Evolutionary conservation across 1,140 invertebrate genomes (phyloP).

Genomic region (Stratiolaelaps scimitus): DNA sequence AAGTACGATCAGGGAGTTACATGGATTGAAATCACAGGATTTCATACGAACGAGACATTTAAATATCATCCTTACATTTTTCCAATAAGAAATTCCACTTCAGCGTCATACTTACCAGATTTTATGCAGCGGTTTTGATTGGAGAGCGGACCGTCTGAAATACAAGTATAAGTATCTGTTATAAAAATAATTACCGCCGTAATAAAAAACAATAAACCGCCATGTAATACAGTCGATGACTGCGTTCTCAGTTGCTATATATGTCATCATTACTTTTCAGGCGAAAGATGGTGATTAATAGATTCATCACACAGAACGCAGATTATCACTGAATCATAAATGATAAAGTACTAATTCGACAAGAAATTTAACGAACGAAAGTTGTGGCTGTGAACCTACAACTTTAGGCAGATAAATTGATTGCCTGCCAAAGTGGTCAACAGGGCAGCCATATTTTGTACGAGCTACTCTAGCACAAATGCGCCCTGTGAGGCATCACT

Average conservation of each 20-base stretch:
- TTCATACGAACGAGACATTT: conserved; percentile 28
- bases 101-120: not conserved
- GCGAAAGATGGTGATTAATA: conserved; percentile 27
- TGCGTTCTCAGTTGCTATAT: conserved; percentile 21
- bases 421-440: conserved; percentile 3
- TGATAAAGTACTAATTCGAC: too few relatives aligned
- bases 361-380: not conserved
- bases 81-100: not conserved
- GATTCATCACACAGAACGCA: conserved; percentile 5
- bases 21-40: conserved; percentile 20
- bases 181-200: too few relatives aligned
- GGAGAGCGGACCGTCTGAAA: not conserved
- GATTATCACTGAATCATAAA: not conserved
- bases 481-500: conserved; percentile 19
- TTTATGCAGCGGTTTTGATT: not conserved
- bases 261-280: conserved; percentile 16
- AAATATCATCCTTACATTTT: not conserved
- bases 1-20: too few relatives aligned
- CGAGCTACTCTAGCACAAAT: conserved; percentile 27
- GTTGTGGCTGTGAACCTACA: conserved; percentile 9
- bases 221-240: too few relatives aligned
- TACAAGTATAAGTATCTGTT: not conserved
- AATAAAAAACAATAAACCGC: too few relatives aligned
- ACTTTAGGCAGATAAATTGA: not conserved
- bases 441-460: conserved; percentile 20